Percentiles rank a stretch among this genome's conserved stretches.
Evolutionary conservation across 2,888 invertebrate genomes (phyloP).

Genomic region (Drosophila rubida): DNA sequence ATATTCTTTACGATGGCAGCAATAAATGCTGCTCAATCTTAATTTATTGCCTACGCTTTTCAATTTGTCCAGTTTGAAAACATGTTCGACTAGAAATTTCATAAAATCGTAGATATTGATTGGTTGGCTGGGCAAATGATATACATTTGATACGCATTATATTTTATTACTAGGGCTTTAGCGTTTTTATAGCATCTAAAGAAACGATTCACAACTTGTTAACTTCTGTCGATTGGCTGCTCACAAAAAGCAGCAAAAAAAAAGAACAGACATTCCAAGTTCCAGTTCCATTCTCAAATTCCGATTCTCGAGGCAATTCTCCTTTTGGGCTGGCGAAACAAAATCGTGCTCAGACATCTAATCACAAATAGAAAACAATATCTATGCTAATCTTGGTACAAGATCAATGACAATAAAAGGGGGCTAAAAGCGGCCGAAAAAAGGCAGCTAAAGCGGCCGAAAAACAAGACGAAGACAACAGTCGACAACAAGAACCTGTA

Average conservation of each 20-base stretch:
- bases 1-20: slow-evolving; percentile 9
- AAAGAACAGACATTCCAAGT: slow-evolving; percentile 32
- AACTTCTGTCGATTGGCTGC: slow-evolving; percentile 17
- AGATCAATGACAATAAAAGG: slow-evolving; percentile 81
- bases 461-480: slow-evolving; percentile 36
- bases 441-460: slow-evolving; percentile 3
- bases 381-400: slow-evolving; percentile 79
- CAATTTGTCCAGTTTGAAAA: slow-evolving; percentile 7
- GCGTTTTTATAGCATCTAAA: slow-evolving; percentile 31
- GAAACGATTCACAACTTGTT: slow-evolving; percentile 30
- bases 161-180: slow-evolving; percentile 26
- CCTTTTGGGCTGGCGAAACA: slow-evolving; percentile 35
- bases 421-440: slow-evolving; percentile 32
- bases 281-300: slow-evolving; percentile 40
- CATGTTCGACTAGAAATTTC: slow-evolving; percentile 23
- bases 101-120: slow-evolving; percentile 40
- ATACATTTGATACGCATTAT: slow-evolving; percentile 53
- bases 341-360: slow-evolving; percentile 78
- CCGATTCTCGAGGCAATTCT: slow-evolving; percentile 33
- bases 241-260: background rate
- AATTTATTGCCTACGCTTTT: slow-evolving; percentile 35
- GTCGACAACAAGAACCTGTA: slow-evolving; percentile 67
- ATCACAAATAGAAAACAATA: slow-evolving; percentile 78
- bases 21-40: slow-evolving; percentile 30
- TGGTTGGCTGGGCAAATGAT: slow-evolving; percentile 45